Evolutionary conservation across 2,888 invertebrate species (phyloP), one percentile per base, ranked within the genome.

Genomic region (Brenthis hecate): DNA sequence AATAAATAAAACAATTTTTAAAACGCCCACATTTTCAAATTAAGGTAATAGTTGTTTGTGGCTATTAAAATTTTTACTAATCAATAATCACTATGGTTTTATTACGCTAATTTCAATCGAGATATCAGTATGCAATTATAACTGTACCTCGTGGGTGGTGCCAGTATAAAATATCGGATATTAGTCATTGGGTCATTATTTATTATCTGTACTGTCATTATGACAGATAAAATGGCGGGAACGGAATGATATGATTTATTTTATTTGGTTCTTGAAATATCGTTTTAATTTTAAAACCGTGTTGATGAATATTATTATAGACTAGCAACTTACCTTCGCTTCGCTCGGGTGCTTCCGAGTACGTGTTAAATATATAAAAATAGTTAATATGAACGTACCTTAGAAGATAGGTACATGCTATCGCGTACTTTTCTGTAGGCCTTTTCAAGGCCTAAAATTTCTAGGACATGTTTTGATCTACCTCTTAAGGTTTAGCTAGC

Each of bases 201-300:
- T 70, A 70, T 66, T 70, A 70, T 70, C 70, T 61, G 61, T 66
- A 50, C 55, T 66, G 66, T 66, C 66, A 36, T 50, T 63, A 36
- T 66, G 69, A 69, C 69, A 69, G 66, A 69, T 70, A 70, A 70
- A 70, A 56, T 60, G 56, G 60, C 60, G 53, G 65, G 61, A 62
- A 57, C 28, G 28, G 56, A 48, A 23, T 70, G 61, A 65, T 65
- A 54, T 68, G 54, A 54, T 60, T 65, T 55, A 68, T 68, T 56
- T 62, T 67, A 48, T 61, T 36, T 43, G n/a, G 16, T 57, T 68
- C 36, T 53, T 55, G 56, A 65, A 56, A 65, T 56, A 56, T 65
- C 8, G 13, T 2, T 65, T 50, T 57, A 56, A 56, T 51, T 56
- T 56, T 47, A 48, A 16, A 47, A 50, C 57, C 32, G 14, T 56